These are phyloP conservation scores for Oriolus oriolus DNA, from an alignment of 2,113 vertebrate species.

Conservation along the genomic window DNA sequence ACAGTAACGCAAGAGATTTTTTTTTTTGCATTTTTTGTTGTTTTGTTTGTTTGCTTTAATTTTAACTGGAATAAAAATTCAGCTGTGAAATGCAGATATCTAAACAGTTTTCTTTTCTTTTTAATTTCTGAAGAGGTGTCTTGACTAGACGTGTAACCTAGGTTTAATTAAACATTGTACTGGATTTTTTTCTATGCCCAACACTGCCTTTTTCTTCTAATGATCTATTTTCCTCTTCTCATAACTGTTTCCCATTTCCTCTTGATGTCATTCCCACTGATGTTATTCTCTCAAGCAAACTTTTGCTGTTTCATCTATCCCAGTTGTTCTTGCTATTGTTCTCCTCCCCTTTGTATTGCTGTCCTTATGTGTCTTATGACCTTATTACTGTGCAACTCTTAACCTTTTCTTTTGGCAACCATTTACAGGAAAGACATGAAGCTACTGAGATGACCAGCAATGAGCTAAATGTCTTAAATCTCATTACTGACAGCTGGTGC, in stretches of 20 bases:
- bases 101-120: background rate
- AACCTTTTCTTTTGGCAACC: conserved; percentile 31
- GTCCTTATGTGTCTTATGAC: conserved; percentile 22
- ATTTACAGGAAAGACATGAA: conserved; percentile 22
- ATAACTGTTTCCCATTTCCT: background rate
- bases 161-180: background rate
- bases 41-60: background rate
- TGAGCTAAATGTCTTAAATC: background rate
- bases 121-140: background rate
- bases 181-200: background rate
- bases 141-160: background rate
- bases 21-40: background rate
- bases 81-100: background rate
- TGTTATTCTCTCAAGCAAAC: conserved; percentile 19
- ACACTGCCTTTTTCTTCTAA: conserved; percentile 10
- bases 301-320: conserved; percentile 19
- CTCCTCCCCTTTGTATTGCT: background rate
- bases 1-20: background rate
- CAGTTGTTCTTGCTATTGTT: conserved; percentile 11
- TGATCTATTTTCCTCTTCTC: background rate
- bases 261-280: background rate
- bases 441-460: background rate
- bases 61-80: background rate
- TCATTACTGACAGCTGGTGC: background rate
- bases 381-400: conserved; percentile 24